A percentile compares a stretch with the other conserved stretches of the same genome.
Conservation (phyloP, 2,797 vertebrate species). For the Zalophus californianus region DNA sequence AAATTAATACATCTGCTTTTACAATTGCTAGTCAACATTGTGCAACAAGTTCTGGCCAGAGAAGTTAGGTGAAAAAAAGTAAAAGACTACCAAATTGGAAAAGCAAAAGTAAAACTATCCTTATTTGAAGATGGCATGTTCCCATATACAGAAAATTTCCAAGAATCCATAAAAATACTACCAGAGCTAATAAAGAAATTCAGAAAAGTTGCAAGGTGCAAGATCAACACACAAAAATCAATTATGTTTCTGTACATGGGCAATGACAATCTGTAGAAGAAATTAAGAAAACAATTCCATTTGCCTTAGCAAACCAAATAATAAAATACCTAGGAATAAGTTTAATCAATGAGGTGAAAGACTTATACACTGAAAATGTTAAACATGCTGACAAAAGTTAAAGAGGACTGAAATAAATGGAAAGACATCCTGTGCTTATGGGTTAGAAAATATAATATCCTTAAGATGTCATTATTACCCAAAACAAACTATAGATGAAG, state of each 20-base stretch:
- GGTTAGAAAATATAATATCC: background rate
- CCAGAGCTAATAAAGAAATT: background rate
- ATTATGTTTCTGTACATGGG: background rate
- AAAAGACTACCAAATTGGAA: background rate
- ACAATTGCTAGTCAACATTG: too few relatives aligned
- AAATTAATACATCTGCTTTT: background rate
- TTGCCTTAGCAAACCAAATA: background rate
- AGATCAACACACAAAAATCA: background rate
- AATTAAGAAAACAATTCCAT: background rate
- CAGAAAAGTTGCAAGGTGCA: background rate
- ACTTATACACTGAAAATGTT: background rate
- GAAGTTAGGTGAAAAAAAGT: background rate
- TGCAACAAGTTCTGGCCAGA: background rate
- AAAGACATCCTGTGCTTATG: background rate
- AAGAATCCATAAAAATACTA: background rate
- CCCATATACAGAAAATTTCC: background rate
- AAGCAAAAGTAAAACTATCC: background rate
- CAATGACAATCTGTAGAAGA: background rate
- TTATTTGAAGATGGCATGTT: background rate
- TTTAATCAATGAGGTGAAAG: background rate
- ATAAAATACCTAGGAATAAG: background rate
- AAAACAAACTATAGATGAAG: background rate
- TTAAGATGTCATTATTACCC: background rate
- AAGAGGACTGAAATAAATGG: background rate
- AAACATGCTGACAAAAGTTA: background rate